Evolutionary conservation across 1,140 invertebrate genomes (phyloP).

Genomic region (Zaprionus taronus): DNA sequence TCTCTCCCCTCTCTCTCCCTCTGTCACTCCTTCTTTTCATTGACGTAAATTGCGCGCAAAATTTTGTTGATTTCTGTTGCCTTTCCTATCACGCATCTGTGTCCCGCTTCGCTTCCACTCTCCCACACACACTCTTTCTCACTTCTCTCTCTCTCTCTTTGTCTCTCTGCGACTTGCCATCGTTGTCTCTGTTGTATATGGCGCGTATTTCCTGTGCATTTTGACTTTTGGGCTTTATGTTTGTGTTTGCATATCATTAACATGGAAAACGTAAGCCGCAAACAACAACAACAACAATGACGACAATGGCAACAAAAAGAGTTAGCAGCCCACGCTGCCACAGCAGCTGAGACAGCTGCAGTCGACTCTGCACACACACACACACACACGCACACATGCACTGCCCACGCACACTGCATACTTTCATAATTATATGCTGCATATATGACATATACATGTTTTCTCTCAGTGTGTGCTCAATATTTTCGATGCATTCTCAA

Average conservation of each 20-base stretch:
- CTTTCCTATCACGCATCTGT: constrained; percentile 31
- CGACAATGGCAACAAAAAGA: constrained; percentile 49
- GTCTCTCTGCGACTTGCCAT: background rate
- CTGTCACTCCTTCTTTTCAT: constrained; percentile 51
- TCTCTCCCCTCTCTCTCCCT: background rate
- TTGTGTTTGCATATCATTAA: constrained; percentile 78
- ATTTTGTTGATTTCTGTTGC: constrained; percentile 70
- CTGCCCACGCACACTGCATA: constrained; percentile 63
- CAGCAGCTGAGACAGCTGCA: constrained; percentile 43
- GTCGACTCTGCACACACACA: constrained; percentile 2
- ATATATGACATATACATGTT: constrained; percentile 20
- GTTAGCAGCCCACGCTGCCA: constrained; percentile 63
- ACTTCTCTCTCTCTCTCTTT: constrained; percentile 17
- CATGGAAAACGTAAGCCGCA: constrained; percentile 66
- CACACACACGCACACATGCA: background rate
- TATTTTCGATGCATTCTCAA: constrained; percentile 70
- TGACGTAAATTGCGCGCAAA: constrained; percentile 80
- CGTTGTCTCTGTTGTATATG: constrained; percentile 56
- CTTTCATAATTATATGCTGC: constrained; percentile 76
- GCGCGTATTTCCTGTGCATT: constrained; percentile 71
- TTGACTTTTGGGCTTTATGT: constrained; percentile 56
- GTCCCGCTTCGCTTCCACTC: constrained; percentile 6
- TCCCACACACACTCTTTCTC: constrained; percentile 19
- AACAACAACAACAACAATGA: constrained; percentile 9
- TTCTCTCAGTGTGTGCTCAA: constrained; percentile 53